Conservation (phyloP, 2,113 vertebrate genomes). For the Caretta caretta region DNA sequence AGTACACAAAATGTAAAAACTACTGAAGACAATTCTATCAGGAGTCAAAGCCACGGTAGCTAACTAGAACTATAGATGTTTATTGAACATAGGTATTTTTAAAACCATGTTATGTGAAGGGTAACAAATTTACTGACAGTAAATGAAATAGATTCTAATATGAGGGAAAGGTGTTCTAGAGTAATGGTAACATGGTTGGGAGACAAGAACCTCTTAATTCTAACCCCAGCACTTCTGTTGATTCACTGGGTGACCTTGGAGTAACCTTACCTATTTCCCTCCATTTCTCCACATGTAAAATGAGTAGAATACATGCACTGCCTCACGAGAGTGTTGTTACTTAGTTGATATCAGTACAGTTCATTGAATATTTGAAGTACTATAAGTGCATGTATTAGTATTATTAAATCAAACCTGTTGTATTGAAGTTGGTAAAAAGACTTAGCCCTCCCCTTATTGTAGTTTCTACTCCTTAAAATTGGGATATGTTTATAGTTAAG, state of each 20-base stretch:
- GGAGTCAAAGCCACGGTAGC: slow-evolving; percentile 87
- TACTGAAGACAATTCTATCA: slow-evolving; percentile 81
- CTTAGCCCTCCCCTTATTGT: background rate
- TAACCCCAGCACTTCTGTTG: background rate
- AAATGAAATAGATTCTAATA: background rate
- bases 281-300: background rate
- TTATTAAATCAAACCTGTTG: background rate
- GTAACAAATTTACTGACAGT: background rate
- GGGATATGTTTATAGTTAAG: background rate
- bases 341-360: background rate
- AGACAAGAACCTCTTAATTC: background rate
- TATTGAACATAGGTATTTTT: slow-evolving; percentile 50
- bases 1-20: slow-evolving; percentile 81
- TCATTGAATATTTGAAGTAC: background rate
- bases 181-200: background rate
- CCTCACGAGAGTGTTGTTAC: background rate
- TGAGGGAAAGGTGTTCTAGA: background rate
- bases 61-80: slow-evolving; percentile 19
- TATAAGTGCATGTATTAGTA: background rate
- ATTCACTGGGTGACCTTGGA: background rate
- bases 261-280: background rate
- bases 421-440: background rate
- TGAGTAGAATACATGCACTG: background rate
- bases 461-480: background rate
- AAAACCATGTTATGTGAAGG: background rate